Conservation (phyloP, 64 coral and sea anemone genomes). For the Montipora foliosa region DNA sequence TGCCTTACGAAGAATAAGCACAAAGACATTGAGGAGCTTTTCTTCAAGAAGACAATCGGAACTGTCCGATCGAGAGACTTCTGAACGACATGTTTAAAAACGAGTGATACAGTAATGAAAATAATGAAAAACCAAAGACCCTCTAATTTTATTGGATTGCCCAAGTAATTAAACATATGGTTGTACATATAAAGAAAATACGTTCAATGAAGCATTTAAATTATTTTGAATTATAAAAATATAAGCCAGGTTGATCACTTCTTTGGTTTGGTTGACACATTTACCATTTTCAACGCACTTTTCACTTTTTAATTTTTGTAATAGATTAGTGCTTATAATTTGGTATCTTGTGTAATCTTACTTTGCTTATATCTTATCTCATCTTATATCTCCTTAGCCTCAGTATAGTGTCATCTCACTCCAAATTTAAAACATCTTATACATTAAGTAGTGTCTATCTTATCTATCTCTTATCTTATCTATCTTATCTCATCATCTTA, state of each 20-base stretch:
- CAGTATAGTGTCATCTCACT: too few relatives aligned
- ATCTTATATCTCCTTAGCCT: background rate
- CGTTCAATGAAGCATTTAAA: too few relatives aligned
- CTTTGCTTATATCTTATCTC: background rate
- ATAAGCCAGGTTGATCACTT: too few relatives aligned
- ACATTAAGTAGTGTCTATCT: background rate
- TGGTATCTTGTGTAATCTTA: background rate
- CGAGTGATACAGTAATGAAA: constrained; percentile 42
- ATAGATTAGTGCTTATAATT: background rate
- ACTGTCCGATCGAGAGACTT: constrained; percentile 92
- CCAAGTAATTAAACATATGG: too few relatives aligned
- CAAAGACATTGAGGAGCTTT: constrained; percentile 81
- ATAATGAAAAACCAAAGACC: background rate
- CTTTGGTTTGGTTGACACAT: background rate
- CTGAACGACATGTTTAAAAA: constrained; percentile 94
- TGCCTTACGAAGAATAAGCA: constrained; percentile 78
- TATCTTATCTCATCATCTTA: background rate
- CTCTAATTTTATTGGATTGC: too few relatives aligned
- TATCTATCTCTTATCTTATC: background rate
- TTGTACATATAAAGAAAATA: too few relatives aligned
- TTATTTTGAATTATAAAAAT: too few relatives aligned
- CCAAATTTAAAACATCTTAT: too few relatives aligned
- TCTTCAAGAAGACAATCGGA: constrained; percentile 94
- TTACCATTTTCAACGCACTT: background rate
- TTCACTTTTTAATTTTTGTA: background rate